Base-by-base conservation (phyloP, 2,113 vertebrate species). In the Gobius niger region DNA sequence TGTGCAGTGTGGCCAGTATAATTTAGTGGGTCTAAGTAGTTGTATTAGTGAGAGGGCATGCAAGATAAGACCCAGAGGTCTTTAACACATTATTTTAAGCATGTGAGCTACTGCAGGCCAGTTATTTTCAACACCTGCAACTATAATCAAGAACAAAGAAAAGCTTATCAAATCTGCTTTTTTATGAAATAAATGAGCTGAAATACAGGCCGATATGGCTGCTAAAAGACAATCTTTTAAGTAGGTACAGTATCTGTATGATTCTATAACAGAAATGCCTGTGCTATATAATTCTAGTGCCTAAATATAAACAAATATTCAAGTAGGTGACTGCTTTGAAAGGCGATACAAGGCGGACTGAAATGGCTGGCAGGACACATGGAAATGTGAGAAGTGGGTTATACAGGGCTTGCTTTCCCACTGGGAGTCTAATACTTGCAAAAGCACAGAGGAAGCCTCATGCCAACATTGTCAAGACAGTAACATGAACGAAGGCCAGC, bases 1-100 rank as follows among this genome's bases (percentile, higher is more conserved):
- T 87, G 77, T 86, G 77, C 72, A 44, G 77, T 86, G 77, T 71
- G 42, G 9, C 44, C 52, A 71, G 82, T 91, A 90, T 92, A 90
- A 92, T 87, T 91, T 91, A 89, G 83, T 59, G 7, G n/a, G 47
- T 49, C 47, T 47, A 66, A 77, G 67, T 49, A 68, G 63, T 81
- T 70, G 74, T 76, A 79, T 73, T 56, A 75, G 13, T 66, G 59
- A 64, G 64, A 73, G 16, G 9, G 51, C 51, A 53, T 54, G 63
- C 73, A 83, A 72, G 78, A 70, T 73, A 73, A 79, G 65, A 78
- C 75, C 54, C 51, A 9, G 14, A 63, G 63, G 68, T 86, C 72
- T 81, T 75, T 73, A 82, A 74, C 78, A 88, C 65, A 79, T 88
- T 90, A 87, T 91, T 86, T 86, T 84, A 57, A 70, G 70, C 73